Evolutionary conservation across 2,888 invertebrate species (phyloP), one percentile per base, ranked within the genome.

Genomic region (Aphidius colemani): DNA sequence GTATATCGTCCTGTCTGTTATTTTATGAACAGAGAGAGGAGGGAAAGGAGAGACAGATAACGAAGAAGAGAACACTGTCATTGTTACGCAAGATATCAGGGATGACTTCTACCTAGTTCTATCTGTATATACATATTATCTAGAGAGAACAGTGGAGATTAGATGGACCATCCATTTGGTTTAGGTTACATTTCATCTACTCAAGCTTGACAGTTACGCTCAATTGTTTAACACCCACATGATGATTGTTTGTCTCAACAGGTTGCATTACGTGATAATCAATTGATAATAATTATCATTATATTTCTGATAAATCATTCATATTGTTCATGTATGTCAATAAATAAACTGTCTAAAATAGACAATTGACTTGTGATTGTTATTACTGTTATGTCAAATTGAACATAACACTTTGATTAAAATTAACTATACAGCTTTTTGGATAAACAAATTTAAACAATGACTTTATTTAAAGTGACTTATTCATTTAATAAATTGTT

Each of bases 41-140:
- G 53, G 53, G 13, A 44, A 40, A 11, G n/a, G n/a, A n/a, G n/a
- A n/a, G n/a, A n/a, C n/a, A n/a, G 59, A 53, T 40, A n/a, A 51
- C 10, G 39, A n/a, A 8, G 7, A 39, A 7, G 39, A 30, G 9
- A 30, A 39, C 7, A 10, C 10, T 55, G 41, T 60, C 60, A 53
- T 53, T 61, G 53, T 48, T 58, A 65, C 61, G 61, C 65, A 53
- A 65, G 57, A 58, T 57, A 61, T 61, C 11, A 43, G 18, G 43
- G 18, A 13, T 18, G 30, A 59, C 30, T 30, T 0, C 5, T 30
- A 57, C 48, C 43, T 30, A 53, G 41, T 50, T 50, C 56, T 41
- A 63, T 51, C 51, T 39, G 13, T 30, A 44, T 11, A 43, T 48
- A 18, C 48, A 60, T 39, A 44, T 58, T 7, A 58, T 46, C 11